Percentiles rank a stretch among this genome's conserved stretches.
These are phyloP conservation scores for Apotomis betuletana DNA, from an alignment of 2,888 invertebrate species.

Conservation along the genomic window DNA sequence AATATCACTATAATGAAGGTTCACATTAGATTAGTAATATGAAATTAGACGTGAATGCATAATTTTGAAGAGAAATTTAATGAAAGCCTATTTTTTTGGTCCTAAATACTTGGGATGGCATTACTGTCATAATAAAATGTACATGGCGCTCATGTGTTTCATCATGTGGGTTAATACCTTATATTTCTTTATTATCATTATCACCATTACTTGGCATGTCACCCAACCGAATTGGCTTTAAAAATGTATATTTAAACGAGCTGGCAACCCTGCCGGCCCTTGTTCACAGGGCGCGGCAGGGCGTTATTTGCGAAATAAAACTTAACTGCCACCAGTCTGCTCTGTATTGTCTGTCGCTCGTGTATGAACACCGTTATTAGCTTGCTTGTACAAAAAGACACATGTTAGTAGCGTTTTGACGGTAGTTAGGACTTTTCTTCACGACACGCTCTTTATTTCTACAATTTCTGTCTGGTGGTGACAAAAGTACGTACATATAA, in stretches of 20 bases:
- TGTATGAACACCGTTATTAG: slow-evolving; percentile 16
- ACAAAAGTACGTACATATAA: background rate
- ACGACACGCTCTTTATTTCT: background rate
- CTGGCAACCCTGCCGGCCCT: slow-evolving; percentile 15
- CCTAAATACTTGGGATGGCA: no score
- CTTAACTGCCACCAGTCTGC: slow-evolving; percentile 30
- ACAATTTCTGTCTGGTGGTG: slow-evolving; percentile 13
- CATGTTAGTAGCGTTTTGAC: no score
- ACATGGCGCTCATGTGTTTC: no score
- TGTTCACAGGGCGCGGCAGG: slow-evolving; percentile 9
- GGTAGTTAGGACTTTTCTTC: background rate
- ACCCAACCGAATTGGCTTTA: background rate
- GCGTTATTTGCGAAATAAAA: slow-evolving; percentile 32
- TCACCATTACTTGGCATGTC: no score
- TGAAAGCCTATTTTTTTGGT: no score
- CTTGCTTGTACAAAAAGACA: background rate
- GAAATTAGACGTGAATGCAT: no score
- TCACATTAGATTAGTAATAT: no score
- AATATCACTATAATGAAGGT: no score
- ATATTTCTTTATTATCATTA: background rate
- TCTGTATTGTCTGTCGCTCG: slow-evolving; percentile 24
- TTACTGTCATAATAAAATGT: no score
- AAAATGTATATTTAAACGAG: slow-evolving; percentile 11
- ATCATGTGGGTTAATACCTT: no score
- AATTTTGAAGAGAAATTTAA: no score